Percentiles rank a stretch among this genome's conserved stretches.
Conservation (phyloP, 2,797 vertebrate species). For the Luscinia luscinia region DNA sequence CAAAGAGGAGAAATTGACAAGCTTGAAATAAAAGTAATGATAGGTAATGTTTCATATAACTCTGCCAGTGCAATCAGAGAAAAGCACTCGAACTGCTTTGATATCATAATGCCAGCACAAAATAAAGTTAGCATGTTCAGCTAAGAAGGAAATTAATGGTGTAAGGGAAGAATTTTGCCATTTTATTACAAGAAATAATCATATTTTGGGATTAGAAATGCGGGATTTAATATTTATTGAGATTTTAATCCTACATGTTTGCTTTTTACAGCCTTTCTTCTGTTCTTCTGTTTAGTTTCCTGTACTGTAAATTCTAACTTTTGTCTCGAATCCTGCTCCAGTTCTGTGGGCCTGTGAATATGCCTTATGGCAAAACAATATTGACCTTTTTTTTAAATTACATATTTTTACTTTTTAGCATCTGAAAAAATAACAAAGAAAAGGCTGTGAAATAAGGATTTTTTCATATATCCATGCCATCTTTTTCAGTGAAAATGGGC, state of each 20-base stretch:
- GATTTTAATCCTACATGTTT: not conserved
- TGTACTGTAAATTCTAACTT: not conserved
- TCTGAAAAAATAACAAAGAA: not conserved
- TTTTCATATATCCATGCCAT: not conserved
- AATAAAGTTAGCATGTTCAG: conserved; percentile 21
- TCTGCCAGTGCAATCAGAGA: conserved; percentile 3
- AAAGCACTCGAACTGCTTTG: not conserved
- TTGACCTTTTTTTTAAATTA: not conserved
- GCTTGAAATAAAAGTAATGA: conserved; percentile 53
- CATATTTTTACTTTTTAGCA: not conserved
- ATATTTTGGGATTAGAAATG: not conserved
- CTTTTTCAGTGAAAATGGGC: not conserved
- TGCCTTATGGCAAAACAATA: not conserved
- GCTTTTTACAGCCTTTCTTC: not conserved
- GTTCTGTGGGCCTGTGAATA: not conserved
- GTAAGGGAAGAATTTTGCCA: not conserved
- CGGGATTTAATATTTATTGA: not conserved
- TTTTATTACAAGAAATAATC: not conserved
- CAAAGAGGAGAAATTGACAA: conserved; percentile 39
- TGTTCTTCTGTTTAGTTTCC: not conserved
- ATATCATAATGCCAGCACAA: not conserved
- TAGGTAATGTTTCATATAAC: conserved; percentile 48
- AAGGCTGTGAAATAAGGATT: not conserved
- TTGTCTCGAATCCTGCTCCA: not conserved
- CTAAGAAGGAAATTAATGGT: not conserved